Evolutionary conservation across 2,888 invertebrate genomes (phyloP), one percentile per base, ranked within the genome.

Genomic region (Lepas anatifera): DNA sequence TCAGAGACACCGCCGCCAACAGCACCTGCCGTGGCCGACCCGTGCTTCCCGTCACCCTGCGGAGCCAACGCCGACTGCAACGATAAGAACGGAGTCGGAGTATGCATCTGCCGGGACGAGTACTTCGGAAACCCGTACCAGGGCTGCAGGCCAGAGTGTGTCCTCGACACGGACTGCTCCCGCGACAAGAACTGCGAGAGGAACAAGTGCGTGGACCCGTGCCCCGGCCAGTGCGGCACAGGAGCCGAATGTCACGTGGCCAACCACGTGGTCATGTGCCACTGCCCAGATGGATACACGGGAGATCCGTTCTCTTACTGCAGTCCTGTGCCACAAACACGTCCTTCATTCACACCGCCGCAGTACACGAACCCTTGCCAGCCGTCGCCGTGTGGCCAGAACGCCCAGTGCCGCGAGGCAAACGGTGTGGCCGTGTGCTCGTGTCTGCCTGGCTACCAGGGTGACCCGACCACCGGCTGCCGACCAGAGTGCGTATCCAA

Each of bases 251-350:
- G 77, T 73, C 72, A 73, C 58, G 76, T 76, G 22, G 75, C 74
- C 43, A 74, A 75, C 25, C 77, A 77, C 72, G 70, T 75, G 52
- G 77, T 77, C 25, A 70, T 74, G 87, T 80, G 90, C 90, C 86
- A 88, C 74, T 93, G 93, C 77, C 81, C 87, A 63, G 80, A 84
- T 63, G 91, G 90, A 41, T 90, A 85, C 77, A 87, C 87, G 79
- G 93, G 93, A 35, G 92, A 93, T 78, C 91, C 93, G 10, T 92
- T 91, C 77, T 85, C 90, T 68, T 89, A 90, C 41, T 92, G 92
- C 77, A n/a, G 50, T 22, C 52, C 48, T 32, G 43, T 50, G 43
- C 68, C 46, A 29, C 43, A 32, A 58, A 58, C 29, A 32, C 32
- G 13, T 92, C 75, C 88, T 29, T 16, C 39, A 37, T 32, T 32